Base-by-base conservation (phyloP, 2,113 vertebrate genomes). In the Lucifuga dentata region DNA sequence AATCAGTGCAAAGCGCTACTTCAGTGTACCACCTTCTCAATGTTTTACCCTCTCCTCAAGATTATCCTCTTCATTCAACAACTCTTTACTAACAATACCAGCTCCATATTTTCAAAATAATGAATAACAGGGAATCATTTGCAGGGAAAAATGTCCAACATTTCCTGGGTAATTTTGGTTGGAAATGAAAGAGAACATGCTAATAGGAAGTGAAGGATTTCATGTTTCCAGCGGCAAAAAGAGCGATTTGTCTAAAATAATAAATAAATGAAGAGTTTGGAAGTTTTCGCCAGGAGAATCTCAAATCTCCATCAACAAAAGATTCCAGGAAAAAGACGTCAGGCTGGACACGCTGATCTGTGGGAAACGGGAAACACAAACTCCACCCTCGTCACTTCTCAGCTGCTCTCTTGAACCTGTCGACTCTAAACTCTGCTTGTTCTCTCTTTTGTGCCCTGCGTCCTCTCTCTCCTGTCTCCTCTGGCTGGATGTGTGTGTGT, bases 371-470 rank as follows among this genome's bases (percentile, higher is more conserved):
- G 26, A 29, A 29, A 29, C 26, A 84, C 83, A 84, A n/a, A n/a
- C n/a, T n/a, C n/a, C n/a, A n/a, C n/a, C n/a, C n/a, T n/a, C n/a
- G n/a, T n/a, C n/a, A n/a, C n/a, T n/a, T n/a, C 86, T 86, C 85
- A 87, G 83, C 87, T 80, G 83, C 83, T 86, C 78, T 32, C 75
- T 35, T 80, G 75, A 76, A 84, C 78, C 76, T 39, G 82, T 82
- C 86, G 80, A 71, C 85, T 89, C 79, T 60, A 81, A 29, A 78
- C 68, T 81, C 66, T 60, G 68, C 65, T 84, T 80, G 69, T 78
- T 82, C 61, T 60, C 53, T 83, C 63, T 81, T 44, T 83, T 73
- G 82, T 84, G 76, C 73, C 78, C 80, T 58, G 36, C 73, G 21
- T 78, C 78, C 70, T 64, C 76, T 26, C 59, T 49, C 32, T 73